Base-by-base conservation (phyloP, 2,888 invertebrate genomes). In the Phaonia tiefii region DNA sequence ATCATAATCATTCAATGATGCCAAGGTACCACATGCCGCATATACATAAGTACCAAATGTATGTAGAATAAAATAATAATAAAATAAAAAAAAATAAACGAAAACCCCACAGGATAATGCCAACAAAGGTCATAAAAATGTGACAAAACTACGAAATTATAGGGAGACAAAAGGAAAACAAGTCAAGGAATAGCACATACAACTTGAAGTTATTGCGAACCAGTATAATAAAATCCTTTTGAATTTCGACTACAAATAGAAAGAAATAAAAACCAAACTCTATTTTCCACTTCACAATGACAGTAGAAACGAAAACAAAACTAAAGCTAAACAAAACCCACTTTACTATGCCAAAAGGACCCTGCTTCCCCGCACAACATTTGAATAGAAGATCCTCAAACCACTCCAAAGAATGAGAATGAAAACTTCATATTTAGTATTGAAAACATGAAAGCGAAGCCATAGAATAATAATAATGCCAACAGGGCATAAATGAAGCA, bases 81-180 rank as follows among this genome's bases (percentile, higher is more conserved):
- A 42, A 20, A 13, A 54, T n/a, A 39, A 5, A 42, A 20, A 13
- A 54, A 20, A 39, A 5, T 20, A 20, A 49, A n/a, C 37, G 20
- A 26, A 39, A 72, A 22, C 42, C 17, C 63, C 37, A 37, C 17
- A 63, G 44, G 22, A 49, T n/a, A n/a, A n/a, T 31, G 26, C 37
- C 60, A 13, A 37, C 25, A 46, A 58, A 54, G 42, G 60, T 65
- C 54, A 31, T 31, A 25, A 73, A 44, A 46, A 73, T 73, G 65
- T 66, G 73, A 73, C 73, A 73, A 73, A 73, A 73, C 73, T 73
- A 44, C 20, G 22, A 74, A 74, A 74, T 74, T 42, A 63, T 17
- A 22, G 31, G 60, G 20, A 25, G 7, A 54, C 1, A 60, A 69
- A 1, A 31, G 15, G 39, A 13, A 10, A 25, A 46, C 8, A 60